phyloP scores from a whole-genome alignment of 2,113 vertebrate genomes.

The Notiomystis cincta region DNA sequence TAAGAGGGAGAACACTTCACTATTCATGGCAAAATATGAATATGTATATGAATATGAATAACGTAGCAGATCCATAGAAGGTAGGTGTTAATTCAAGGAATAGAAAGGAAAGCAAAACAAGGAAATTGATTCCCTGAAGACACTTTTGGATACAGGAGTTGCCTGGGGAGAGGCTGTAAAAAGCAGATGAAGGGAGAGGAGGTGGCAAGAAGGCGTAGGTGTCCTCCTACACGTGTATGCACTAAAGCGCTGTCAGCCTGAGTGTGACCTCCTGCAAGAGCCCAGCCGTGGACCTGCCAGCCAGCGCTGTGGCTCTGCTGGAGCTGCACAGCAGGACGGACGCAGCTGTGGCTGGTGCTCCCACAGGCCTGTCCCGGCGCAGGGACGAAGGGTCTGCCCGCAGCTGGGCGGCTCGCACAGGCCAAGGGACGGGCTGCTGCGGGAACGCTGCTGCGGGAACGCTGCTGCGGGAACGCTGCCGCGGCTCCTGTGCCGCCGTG shows the following conservation, averaged over 20 bases:
- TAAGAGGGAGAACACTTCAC: neutral
- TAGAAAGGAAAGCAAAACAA: neutral
- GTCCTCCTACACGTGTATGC: fast-evolving
- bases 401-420: too few species aligned
- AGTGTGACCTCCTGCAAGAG: neutral
- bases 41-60: neutral
- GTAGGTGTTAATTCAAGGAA: neutral
- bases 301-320: neutral
- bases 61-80: neutral
- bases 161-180: neutral
- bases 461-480: neutral
- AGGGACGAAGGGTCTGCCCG: neutral
- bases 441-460: fast-evolving
- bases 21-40: neutral
- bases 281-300: neutral
- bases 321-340: neutral
- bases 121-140: neutral
- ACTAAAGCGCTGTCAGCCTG: fast-evolving
- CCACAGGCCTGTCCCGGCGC: neutral
- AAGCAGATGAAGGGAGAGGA: neutral
- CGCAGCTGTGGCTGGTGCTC: neutral
- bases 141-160: neutral
- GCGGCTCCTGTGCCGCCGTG: fast-evolving
- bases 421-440: neutral
- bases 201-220: neutral